Conservation (phyloP, 1,140 invertebrate species). For the Lethocerus indicus region DNA sequence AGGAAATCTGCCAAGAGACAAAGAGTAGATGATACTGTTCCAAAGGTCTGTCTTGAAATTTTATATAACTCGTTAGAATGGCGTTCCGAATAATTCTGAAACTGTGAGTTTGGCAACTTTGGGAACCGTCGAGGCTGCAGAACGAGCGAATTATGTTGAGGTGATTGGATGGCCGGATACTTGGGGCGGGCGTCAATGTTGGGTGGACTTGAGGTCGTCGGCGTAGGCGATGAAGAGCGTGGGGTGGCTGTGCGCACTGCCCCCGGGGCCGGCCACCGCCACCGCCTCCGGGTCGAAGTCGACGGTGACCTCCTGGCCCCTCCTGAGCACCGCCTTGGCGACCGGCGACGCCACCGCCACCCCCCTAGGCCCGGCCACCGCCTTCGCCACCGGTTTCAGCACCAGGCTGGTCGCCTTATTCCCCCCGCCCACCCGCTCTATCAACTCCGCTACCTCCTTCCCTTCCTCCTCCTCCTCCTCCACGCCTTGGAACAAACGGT, state of each 20-base stretch:
- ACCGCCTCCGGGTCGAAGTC: conserved; percentile 42
- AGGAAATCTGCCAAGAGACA: no score
- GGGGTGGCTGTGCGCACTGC: conserved; percentile 47
- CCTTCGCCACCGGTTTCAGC: conserved; percentile 40
- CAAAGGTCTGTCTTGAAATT: no score
- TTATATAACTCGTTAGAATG: no score
- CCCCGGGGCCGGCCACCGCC: conserved; percentile 50
- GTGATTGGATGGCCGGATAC: background rate
- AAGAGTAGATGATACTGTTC: no score
- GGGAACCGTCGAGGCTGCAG: no score
- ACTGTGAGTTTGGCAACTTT: no score
- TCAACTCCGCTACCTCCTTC: background rate
- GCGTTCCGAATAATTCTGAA: no score
- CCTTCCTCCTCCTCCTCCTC: background rate
- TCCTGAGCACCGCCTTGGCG: conserved; percentile 32
- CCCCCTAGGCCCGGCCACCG: conserved; percentile 40
- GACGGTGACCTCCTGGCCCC: conserved; percentile 32
- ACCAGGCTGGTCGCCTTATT: conserved; percentile 27
- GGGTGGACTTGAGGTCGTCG: conserved; percentile 6
- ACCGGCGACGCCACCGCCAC: conserved; percentile 46
- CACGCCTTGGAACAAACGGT: background rate
- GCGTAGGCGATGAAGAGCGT: conserved; percentile 26
- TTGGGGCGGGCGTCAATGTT: background rate
- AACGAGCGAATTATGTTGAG: no score
- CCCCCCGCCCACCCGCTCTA: background rate